phyloP scores from a whole-genome alignment of 1,140 invertebrate genomes.

The Polypedilum vanderplanki region DNA sequence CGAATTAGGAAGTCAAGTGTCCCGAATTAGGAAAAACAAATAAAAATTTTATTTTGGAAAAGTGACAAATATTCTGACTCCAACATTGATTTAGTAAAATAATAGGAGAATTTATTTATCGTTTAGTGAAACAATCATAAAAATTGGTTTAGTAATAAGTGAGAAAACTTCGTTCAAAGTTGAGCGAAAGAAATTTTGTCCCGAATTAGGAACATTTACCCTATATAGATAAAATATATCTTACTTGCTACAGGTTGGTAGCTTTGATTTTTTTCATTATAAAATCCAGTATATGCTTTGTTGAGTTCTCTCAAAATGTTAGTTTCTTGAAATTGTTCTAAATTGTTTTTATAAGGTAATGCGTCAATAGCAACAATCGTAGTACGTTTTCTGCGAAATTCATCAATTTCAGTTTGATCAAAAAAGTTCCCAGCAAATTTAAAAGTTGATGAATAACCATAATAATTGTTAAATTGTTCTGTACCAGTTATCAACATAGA shows the following conservation, averaged over 20 bases:
- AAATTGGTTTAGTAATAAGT: no score
- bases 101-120: no score
- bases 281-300: slow-evolving; percentile 69
- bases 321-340: slow-evolving; percentile 49
- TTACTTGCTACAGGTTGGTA: slow-evolving; percentile 72
- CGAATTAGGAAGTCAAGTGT: no score
- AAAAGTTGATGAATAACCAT: slow-evolving; percentile 74
- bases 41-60: no score
- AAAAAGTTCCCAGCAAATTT: slow-evolving; percentile 60
- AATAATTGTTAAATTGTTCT: slow-evolving; percentile 75
- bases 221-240: no score
- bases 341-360: slow-evolving; percentile 49
- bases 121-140: no score
- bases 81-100: no score
- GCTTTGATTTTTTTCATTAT: slow-evolving; percentile 34
- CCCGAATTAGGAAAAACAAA: no score
- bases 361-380: slow-evolving; percentile 85
- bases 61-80: no score
- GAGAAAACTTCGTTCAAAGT: no score
- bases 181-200: no score
- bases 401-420: slow-evolving; percentile 63
- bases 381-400: slow-evolving; percentile 58
- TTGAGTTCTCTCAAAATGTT: slow-evolving; percentile 66
- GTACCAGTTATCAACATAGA: slow-evolving; percentile 69
- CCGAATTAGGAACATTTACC: no score